Conservation (phyloP, 2,888 invertebrate genomes). For the Thyatira batis region DNA sequence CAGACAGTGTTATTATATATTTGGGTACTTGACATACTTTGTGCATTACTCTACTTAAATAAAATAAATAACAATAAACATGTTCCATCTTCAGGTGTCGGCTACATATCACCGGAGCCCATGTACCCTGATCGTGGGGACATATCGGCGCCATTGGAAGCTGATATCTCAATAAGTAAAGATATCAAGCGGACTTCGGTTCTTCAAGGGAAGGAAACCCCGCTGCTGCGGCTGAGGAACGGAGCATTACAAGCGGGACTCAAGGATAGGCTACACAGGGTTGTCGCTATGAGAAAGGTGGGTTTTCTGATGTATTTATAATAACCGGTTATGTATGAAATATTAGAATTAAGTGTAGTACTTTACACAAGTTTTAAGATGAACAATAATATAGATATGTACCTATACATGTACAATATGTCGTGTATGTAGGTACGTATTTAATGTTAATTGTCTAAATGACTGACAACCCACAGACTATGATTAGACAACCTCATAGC, state of each 20-base stretch:
- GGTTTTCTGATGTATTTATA: not conserved
- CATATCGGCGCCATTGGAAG: slow-evolving; percentile 63
- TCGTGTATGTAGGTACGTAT: too few relatives aligned
- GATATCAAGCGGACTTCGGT: slow-evolving; percentile 39
- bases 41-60: too few relatives aligned
- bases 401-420: too few relatives aligned
- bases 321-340: not conserved
- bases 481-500: too few relatives aligned
- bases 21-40: too few relatives aligned
- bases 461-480: too few relatives aligned
- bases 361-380: too few relatives aligned
- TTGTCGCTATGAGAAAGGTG: slow-evolving; percentile 76
- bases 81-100: slow-evolving; percentile 51
- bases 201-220: slow-evolving; percentile 56
- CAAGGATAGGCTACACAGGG: slow-evolving; percentile 80
- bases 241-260: slow-evolving; percentile 86
- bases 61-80: too few relatives aligned
- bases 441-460: too few relatives aligned
- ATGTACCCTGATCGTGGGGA: slow-evolving; percentile 82
- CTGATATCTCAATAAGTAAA: slow-evolving; percentile 55
- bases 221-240: slow-evolving; percentile 83
- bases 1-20: too few relatives aligned
- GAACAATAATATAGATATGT: too few relatives aligned
- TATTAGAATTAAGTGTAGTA: too few relatives aligned
- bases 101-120: slow-evolving; percentile 85